Conservation (phyloP, 1,140 invertebrate genomes). For the Drosophila mauritiana region DNA sequence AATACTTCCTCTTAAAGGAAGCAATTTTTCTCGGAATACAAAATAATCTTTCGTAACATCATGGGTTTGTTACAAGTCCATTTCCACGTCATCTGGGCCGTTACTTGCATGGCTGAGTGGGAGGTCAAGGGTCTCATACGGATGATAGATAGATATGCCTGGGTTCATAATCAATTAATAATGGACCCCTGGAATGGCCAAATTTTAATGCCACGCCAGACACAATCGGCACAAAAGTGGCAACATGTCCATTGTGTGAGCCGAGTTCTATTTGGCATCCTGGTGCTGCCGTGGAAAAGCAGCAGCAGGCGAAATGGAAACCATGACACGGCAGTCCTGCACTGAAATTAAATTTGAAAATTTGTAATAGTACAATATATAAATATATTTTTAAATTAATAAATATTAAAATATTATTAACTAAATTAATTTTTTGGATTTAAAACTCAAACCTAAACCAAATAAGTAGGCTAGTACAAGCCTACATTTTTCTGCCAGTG, state of each 20-base stretch:
- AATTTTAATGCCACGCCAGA: slow-evolving; percentile 29
- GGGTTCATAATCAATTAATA: slow-evolving; percentile 73
- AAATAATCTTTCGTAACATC: slow-evolving; percentile 10
- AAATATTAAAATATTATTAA: neutral
- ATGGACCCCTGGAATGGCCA: slow-evolving; percentile 32
- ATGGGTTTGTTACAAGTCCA: slow-evolving; percentile 13
- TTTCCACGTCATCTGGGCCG: slow-evolving; percentile 50
- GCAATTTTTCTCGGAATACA: neutral
- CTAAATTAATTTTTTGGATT: too few species aligned
- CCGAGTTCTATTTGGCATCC: slow-evolving; percentile 31
- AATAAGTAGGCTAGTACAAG: too few species aligned
- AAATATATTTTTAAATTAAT: neutral
- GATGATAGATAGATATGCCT: slow-evolving; percentile 50
- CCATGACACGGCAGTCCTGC: slow-evolving; percentile 49
- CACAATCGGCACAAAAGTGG: slow-evolving; percentile 53
- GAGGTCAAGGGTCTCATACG: slow-evolving; percentile 60
- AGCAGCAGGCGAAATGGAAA: slow-evolving; percentile 29
- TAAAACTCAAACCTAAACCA: too few species aligned
- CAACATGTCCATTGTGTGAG: slow-evolving; percentile 45
- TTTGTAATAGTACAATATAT: too few species aligned
- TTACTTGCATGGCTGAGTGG: slow-evolving; percentile 13
- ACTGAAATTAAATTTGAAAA: neutral
- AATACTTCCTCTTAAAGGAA: slow-evolving; percentile 6
- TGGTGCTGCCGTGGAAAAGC: slow-evolving; percentile 30
- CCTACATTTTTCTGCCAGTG: slow-evolving; percentile 6